These are phyloP conservation scores for Takifugu bimaculatus DNA, from an alignment of 2,113 vertebrate species.

Conservation along the genomic window DNA sequence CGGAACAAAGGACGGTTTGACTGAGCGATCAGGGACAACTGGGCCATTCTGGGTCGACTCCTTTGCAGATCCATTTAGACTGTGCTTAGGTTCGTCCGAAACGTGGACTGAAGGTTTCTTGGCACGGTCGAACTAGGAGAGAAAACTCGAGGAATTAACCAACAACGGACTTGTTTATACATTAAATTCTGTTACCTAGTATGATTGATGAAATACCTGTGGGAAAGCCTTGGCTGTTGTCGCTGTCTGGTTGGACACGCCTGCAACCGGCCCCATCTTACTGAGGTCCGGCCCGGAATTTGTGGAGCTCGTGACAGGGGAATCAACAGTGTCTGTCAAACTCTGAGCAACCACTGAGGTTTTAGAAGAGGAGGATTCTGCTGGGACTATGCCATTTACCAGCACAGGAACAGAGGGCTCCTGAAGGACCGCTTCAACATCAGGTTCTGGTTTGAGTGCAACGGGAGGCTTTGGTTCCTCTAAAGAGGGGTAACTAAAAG, in stretches of 20 bases:
- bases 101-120: slow-evolving; percentile 83
- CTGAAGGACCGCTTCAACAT: slow-evolving; percentile 49
- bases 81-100: slow-evolving; percentile 64
- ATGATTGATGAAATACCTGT: slow-evolving; percentile 73
- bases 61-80: slow-evolving; percentile 56
- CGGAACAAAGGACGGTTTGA: slow-evolving; percentile 72
- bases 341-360: slow-evolving; percentile 39
- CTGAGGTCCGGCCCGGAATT: slow-evolving; percentile 46
- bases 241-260: slow-evolving; percentile 57
- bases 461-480: slow-evolving; percentile 84
- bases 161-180: neutral
- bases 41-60: slow-evolving; percentile 74
- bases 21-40: slow-evolving; percentile 81
- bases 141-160: neutral
- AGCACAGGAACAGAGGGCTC: slow-evolving; percentile 56
- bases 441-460: slow-evolving; percentile 46
- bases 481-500: slow-evolving; percentile 93
- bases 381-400: slow-evolving; percentile 54
- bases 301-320: slow-evolving; percentile 29
- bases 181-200: neutral
- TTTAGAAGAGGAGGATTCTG: slow-evolving; percentile 53
- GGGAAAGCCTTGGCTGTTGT: slow-evolving; percentile 76
- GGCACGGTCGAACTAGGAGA: slow-evolving; percentile 86
- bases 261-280: slow-evolving; percentile 28
- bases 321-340: slow-evolving; percentile 53